Evolutionary conservation across 2,797 vertebrate genomes (phyloP), one percentile per base, ranked within the genome.

Genomic region (Remorina albescens): DNA sequence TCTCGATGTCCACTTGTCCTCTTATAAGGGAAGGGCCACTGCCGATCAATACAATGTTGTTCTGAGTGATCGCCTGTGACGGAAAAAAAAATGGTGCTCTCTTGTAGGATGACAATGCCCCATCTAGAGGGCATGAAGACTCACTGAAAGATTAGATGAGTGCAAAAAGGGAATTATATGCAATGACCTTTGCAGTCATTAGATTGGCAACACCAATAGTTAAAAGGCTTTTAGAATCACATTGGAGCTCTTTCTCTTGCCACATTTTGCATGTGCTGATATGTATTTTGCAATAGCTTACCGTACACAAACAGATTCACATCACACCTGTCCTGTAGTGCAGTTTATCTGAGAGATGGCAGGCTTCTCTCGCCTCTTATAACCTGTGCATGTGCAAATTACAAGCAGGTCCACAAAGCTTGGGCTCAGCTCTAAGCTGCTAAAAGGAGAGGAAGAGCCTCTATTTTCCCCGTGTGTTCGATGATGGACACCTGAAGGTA

Each of bases 401-500:
- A 73, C 63, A 81, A 67, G 68, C 30, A 49, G 41, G 64, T 78
- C 58, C 49, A 51, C 67, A 76, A 63, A 76, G 60, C 58, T 25
- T 46, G 51, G 71, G 59, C 62, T 77, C 69, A 64, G 46, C 51
- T 64, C n/a, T 67, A 76, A 64, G 39, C 41, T 5, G 8, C 57
- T 39, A 51, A 76, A 67, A 62, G 21, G 47, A 62, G 53, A 78
- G 28, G 37, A 67, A 36, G 44, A 59, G 34, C 74, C 68, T 81
- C 67, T 63, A 49, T 59, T 44, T n/a, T 66, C 64, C 67, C 72
- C 50, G 23, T 69, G 57, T 64, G 69, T 82, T 86, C 84, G 86
- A 79, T 92, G 86, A 89, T 46, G 25, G 86, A 80, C 85, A 89
- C 82, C 83, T 83, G 70, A 83, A 89, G 84, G 80, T 74, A 86